phyloP scores from a whole-genome alignment of 2,113 vertebrate species.

The Ophthalmolycus amberensis region DNA sequence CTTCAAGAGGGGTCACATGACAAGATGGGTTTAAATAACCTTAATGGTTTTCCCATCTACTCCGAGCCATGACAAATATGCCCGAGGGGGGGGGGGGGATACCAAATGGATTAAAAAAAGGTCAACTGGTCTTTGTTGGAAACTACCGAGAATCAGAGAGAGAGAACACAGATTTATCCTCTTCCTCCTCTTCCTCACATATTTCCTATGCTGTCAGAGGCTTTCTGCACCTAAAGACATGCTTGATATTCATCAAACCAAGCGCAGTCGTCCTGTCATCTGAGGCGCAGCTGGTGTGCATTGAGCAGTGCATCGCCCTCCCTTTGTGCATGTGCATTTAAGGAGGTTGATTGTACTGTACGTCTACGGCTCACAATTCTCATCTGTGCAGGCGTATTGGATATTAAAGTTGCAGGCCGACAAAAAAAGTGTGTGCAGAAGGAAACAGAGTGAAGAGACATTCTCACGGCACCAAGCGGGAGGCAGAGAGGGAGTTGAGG shows the following conservation, averaged over 20 bases:
- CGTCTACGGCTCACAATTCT: background rate
- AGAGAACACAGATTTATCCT: background rate
- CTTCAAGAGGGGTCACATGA: background rate
- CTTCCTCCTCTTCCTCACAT: background rate
- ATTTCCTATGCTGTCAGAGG: background rate
- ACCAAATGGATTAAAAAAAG: constrained; percentile 30
- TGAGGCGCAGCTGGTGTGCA: constrained; percentile 40
- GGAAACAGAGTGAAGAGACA: background rate
- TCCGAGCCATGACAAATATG: background rate
- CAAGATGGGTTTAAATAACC: background rate
- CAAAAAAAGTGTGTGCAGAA: background rate
- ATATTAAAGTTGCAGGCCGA: background rate
- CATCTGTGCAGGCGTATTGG: background rate
- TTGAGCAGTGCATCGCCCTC: background rate
- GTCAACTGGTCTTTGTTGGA: constrained; percentile 38
- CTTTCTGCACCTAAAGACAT: constrained; percentile 30
- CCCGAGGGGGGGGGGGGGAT: constrained; percentile 17
- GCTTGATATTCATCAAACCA: constrained; percentile 48
- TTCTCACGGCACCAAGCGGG: background rate
- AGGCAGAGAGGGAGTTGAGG: too few species aligned
- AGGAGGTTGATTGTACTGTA: background rate
- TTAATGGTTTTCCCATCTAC: background rate
- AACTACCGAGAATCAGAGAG: constrained; percentile 45
- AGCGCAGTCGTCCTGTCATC: constrained; percentile 30
- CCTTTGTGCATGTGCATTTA: constrained; percentile 26